A percentile compares a stretch with the other conserved stretches of the same genome.
phyloP scores from a whole-genome alignment of 2,113 vertebrate species.

The Proterorhinus semilunaris region DNA sequence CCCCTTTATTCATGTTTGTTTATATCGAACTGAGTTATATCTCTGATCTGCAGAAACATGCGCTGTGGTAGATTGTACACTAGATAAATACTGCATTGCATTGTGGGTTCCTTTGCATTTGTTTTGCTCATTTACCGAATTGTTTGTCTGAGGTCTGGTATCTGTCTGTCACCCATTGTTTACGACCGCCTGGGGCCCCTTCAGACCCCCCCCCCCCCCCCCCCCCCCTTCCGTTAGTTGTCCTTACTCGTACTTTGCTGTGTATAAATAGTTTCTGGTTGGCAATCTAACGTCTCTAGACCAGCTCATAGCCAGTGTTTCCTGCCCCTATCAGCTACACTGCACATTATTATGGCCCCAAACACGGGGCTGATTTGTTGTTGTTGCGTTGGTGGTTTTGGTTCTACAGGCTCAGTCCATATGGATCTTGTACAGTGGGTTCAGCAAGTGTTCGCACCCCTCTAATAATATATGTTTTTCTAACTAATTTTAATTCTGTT shows the following conservation, averaged over 20 bases:
- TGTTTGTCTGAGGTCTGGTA: not conserved
- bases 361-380: constrained; percentile 62
- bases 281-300: constrained; percentile 50
- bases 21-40: too few relatives aligned
- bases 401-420: not conserved
- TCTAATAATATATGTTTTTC: too few relatives aligned
- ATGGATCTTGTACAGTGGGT: not conserved
- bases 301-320: constrained; percentile 55
- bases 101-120: not conserved
- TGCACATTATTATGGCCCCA: constrained; percentile 59
- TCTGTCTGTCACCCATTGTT: constrained; percentile 9
- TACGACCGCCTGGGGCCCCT: constrained; percentile 8
- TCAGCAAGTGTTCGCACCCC: too few relatives aligned
- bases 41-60: constrained; percentile 7
- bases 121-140: not conserved
- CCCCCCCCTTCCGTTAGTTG: constrained; percentile 47
- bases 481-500: too few relatives aligned
- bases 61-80: constrained; percentile 20
- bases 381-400: constrained; percentile 8
- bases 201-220: not conserved
- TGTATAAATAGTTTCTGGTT: constrained; percentile 67
- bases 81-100: constrained; percentile 26
- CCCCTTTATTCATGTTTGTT: too few relatives aligned
- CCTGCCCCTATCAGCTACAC: constrained; percentile 75
- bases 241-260: constrained; percentile 31